These are phyloP conservation scores for Chloropsis cyanopogon DNA, from an alignment of 2,113 vertebrate genomes.

Conservation along the genomic window DNA sequence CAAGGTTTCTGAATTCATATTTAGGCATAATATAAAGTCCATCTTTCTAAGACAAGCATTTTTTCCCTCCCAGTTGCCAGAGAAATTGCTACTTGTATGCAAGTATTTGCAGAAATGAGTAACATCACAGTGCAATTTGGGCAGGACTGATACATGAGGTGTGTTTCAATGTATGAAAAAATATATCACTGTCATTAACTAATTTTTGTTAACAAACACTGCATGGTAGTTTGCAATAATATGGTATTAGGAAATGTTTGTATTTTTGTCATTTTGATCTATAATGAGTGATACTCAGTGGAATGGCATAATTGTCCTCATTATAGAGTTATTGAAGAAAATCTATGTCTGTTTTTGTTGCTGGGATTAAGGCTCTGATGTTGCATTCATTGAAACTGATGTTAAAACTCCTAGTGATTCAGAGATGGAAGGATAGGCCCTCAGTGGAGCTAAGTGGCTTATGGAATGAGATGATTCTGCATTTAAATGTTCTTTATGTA, in stretches of 20 bases:
- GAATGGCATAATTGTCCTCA: neutral
- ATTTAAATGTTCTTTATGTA: neutral
- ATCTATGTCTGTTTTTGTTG: neutral
- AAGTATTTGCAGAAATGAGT: neutral
- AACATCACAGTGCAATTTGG: neutral
- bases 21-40: neutral
- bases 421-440: neutral
- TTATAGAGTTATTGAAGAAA: neutral
- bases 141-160: neutral
- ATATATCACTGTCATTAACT: neutral
- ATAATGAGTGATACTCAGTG: neutral
- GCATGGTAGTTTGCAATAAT: neutral
- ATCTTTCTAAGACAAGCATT: neutral
- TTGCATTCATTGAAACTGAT: neutral
- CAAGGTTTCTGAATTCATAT: neutral
- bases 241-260: neutral
- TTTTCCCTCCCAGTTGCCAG: neutral
- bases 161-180: neutral
- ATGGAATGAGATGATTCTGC: neutral
- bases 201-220: neutral
- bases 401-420: neutral
- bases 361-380: neutral
- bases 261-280: neutral
- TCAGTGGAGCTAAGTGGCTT: neutral
- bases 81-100: neutral